Evolutionary conservation across 2,113 vertebrate genomes (phyloP).

Genomic region (Lampris megalopsis): DNA sequence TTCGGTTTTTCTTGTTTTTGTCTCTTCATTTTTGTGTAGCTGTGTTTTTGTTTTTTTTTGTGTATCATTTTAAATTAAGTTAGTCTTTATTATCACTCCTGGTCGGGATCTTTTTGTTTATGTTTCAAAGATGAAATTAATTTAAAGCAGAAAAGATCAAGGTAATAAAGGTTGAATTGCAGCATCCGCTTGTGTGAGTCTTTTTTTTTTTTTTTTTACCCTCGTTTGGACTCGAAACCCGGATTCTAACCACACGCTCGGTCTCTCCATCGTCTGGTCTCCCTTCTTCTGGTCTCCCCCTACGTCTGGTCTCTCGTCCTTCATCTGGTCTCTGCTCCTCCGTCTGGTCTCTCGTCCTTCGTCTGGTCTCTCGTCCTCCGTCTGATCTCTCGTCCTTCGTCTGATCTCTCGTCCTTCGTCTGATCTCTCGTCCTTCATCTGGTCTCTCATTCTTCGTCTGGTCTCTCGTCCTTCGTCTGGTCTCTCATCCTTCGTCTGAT

Average conservation of each 20-base stretch:
- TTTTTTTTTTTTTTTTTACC: slow-evolving; percentile 39
- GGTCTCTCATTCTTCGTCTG: too few relatives aligned
- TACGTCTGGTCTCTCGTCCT: not conserved
- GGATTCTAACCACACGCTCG: too few relatives aligned
- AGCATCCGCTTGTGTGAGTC: slow-evolving; percentile 27
- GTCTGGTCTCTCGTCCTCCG: too few relatives aligned
- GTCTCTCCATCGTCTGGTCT: not conserved
- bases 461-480: not conserved
- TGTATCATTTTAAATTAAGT: slow-evolving; percentile 86
- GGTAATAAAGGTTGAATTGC: slow-evolving; percentile 87
- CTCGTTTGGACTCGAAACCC: too few relatives aligned
- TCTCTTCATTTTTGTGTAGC: too few relatives aligned
- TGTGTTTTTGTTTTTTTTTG: slow-evolving; percentile 64
- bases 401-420: too few relatives aligned
- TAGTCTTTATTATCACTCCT: slow-evolving; percentile 86
- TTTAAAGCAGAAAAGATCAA: slow-evolving; percentile 85
- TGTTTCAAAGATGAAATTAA: slow-evolving; percentile 85
- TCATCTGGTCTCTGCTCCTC: not conserved
- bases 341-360: too few relatives aligned
- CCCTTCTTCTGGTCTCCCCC: not conserved
- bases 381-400: too few relatives aligned
- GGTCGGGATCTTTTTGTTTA: slow-evolving; percentile 83
- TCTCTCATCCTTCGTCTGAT: not conserved
- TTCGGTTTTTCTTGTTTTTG: slow-evolving; percentile 46
- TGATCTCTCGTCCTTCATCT: too few relatives aligned